A percentile compares a stretch with the other conserved stretches of the same genome.
These are phyloP conservation scores for Glaucomys volans DNA, from an alignment of 2,113 vertebrate species.

Conservation along the genomic window DNA sequence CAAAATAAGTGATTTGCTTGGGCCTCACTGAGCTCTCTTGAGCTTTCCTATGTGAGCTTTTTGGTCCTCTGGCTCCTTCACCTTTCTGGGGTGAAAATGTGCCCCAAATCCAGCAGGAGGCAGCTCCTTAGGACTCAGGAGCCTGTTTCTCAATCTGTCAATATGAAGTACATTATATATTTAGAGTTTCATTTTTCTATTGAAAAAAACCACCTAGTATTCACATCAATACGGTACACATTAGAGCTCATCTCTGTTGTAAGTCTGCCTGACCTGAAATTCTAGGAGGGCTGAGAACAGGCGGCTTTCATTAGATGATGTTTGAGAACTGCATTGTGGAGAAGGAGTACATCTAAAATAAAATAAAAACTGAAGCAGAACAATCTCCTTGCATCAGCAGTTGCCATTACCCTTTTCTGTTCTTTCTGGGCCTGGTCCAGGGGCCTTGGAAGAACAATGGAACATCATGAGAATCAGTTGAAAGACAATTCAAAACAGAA, in stretches of 20 bases:
- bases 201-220: not conserved
- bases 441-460: slow-evolving; percentile 60
- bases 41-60: not conserved
- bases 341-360: slow-evolving; percentile 42
- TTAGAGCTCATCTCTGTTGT: slow-evolving; percentile 26
- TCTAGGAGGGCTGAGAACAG: slow-evolving; percentile 60
- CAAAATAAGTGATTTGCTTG: not conserved
- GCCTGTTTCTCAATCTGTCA: not conserved
- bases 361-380: slow-evolving; percentile 78
- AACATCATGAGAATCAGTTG: slow-evolving; percentile 4
- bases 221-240: not conserved
- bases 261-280: slow-evolving; percentile 48
- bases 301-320: slow-evolving; percentile 62
- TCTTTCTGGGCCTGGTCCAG: slow-evolving; percentile 68
- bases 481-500: slow-evolving; percentile 77
- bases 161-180: not conserved
- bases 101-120: not conserved
- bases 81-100: not conserved
- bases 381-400: slow-evolving; percentile 77
- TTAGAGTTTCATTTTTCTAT: slow-evolving; percentile 21
- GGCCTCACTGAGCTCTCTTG: fast-evolving
- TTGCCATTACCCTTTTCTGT: slow-evolving; percentile 63
- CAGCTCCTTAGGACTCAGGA: not conserved
- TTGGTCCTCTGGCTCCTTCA: not conserved
- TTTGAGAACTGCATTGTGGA: slow-evolving; percentile 21